A percentile compares a stretch with the other conserved stretches of the same genome.
Conservation (phyloP, 2,888 invertebrate species). For the Barypeithes pellucidus region DNA sequence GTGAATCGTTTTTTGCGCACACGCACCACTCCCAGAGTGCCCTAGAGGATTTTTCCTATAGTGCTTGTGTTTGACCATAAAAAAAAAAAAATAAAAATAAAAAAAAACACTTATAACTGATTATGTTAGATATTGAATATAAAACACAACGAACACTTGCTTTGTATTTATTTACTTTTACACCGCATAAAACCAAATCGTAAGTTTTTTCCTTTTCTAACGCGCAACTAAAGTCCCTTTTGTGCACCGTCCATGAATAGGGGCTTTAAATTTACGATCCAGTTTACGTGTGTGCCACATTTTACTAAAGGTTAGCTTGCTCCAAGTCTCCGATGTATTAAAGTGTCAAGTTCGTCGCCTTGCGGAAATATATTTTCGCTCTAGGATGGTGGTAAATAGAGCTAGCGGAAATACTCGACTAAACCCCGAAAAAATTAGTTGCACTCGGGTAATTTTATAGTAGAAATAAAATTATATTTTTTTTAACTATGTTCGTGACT, state of each 20-base stretch:
- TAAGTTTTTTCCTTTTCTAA: constrained; percentile 15
- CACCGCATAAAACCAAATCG: background rate
- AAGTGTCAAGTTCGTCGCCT: constrained; percentile 47
- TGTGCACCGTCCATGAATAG: constrained; percentile 27
- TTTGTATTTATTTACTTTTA: background rate
- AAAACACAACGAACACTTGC: no score
- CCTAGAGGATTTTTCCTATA: no score
- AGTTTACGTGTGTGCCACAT: constrained; percentile 42
- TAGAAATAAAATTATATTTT: no score
- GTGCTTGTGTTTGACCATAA: no score
- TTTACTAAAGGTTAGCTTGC: constrained; percentile 47
- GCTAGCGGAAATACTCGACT: constrained; percentile 27
- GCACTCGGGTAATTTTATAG: background rate
- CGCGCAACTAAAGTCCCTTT: background rate
- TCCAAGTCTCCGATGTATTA: constrained; percentile 44
- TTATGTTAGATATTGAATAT: no score
- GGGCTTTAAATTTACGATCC: constrained; percentile 44
- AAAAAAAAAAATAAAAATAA: no score
- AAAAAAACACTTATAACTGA: no score
- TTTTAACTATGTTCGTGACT: no score
- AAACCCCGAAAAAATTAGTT: constrained; percentile 14
- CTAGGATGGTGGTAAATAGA: constrained; percentile 19
- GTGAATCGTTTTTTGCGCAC: no score
- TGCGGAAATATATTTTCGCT: constrained; percentile 42
- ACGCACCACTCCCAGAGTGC: no score